phyloP scores from a whole-genome alignment of 2,113 vertebrate genomes.

The Ginglymostoma cirratum region DNA sequence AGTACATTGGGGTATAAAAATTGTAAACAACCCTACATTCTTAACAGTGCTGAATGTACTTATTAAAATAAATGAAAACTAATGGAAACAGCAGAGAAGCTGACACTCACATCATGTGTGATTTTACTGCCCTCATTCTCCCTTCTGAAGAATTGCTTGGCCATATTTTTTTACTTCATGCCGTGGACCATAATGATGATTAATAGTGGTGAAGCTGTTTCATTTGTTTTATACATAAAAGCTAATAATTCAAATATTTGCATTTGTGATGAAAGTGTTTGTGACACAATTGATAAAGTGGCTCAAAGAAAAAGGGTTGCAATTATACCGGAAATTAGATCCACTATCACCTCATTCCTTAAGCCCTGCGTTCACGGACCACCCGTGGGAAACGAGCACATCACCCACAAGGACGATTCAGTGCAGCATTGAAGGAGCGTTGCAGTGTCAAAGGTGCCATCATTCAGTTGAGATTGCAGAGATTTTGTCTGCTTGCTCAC shows the following conservation, averaged over 20 bases:
- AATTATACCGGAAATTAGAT: not conserved
- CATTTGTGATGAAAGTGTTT: not conserved
- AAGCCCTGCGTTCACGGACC: not conserved
- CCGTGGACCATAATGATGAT: not conserved
- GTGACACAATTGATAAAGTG: not conserved
- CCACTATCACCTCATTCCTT: not conserved
- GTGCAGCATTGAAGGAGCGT: not conserved
- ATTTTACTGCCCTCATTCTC: conserved; percentile 4
- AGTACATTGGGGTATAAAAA: not conserved
- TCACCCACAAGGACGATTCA: not conserved
- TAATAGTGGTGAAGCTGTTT: not conserved
- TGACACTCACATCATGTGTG: not conserved
- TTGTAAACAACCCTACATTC: conserved; percentile 20
- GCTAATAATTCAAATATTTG: conserved; percentile 26
- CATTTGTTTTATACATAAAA: not conserved
- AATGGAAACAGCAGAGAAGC: not conserved
- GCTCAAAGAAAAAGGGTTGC: too few species aligned
- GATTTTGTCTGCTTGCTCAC: not conserved
- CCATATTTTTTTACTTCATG: too few species aligned
- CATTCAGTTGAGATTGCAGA: not conserved
- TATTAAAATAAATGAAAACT: conserved; percentile 23
- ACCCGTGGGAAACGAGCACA: not conserved
- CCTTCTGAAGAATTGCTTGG: not conserved
- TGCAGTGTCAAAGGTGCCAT: not conserved
- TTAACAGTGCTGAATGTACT: not conserved